Evolutionary conservation across 2,888 invertebrate genomes (phyloP).

Genomic region (Octonoba sinensis): DNA sequence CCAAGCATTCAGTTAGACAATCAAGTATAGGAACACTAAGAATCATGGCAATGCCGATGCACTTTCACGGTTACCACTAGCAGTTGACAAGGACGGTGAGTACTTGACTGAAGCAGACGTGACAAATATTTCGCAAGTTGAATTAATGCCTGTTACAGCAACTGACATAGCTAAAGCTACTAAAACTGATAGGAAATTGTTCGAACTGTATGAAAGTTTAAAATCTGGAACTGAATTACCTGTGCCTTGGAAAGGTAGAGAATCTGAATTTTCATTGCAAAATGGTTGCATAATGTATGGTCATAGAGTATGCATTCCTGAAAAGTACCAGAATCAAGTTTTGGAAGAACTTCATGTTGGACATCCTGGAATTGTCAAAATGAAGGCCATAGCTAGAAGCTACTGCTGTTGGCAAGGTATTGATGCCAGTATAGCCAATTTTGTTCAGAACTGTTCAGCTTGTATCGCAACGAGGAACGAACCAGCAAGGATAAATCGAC

Average conservation of each 20-base stretch:
- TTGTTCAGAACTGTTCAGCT: conserved; percentile 36
- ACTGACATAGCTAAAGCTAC: conserved; percentile 46
- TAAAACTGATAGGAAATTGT: conserved; percentile 43
- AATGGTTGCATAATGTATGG: conserved; percentile 47
- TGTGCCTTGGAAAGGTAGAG: conserved; percentile 45
- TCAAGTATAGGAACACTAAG: conserved; percentile 41
- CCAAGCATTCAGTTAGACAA: too few relatives aligned
- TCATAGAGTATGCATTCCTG: conserved; percentile 48
- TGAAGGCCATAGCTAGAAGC: conserved; percentile 42
- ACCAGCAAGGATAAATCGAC: conserved; percentile 30
- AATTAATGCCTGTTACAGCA: conserved; percentile 46
- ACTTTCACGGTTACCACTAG: conserved; percentile 43
- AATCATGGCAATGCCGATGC: conserved; percentile 47
- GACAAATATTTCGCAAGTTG: conserved; percentile 45
- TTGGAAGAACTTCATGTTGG: conserved; percentile 49
- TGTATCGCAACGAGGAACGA: conserved; percentile 35
- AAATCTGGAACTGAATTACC: conserved; percentile 45
- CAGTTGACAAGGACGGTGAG: conserved; percentile 42
- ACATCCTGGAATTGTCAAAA: conserved; percentile 41
- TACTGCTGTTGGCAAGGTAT: conserved; percentile 39
- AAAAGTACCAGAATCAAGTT: conserved; percentile 44
- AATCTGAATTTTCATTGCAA: conserved; percentile 47
- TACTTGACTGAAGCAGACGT: conserved; percentile 44
- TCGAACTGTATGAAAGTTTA: conserved; percentile 46
- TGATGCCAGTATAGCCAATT: conserved; percentile 33